phyloP scores from a whole-genome alignment of 1,140 invertebrate genomes.

The Anastatus disparis region DNA sequence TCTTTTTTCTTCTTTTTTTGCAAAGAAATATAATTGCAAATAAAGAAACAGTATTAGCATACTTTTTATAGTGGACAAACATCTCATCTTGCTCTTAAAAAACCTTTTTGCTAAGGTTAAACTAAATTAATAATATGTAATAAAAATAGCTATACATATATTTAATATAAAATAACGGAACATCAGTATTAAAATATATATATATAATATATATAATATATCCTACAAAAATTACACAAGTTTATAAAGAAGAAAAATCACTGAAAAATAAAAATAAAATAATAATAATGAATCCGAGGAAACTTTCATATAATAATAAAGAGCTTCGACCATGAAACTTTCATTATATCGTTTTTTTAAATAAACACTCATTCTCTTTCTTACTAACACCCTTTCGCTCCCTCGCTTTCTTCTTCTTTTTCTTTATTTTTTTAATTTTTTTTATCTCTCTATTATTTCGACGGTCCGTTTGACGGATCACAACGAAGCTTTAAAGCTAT shows the following conservation, averaged over 20 bases:
- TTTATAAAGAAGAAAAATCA: slow-evolving; percentile 24
- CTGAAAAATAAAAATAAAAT: slow-evolving; percentile 35
- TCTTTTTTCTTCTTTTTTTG: neutral
- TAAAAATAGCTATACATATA: slow-evolving; percentile 21
- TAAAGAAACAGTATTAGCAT: slow-evolving; percentile 8
- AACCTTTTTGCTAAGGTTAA: slow-evolving; percentile 6
- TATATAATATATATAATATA: neutral
- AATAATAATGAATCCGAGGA: too few relatives aligned
- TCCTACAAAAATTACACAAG: slow-evolving; percentile 2
- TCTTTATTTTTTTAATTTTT: neutral
- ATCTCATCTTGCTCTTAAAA: slow-evolving; percentile 27
- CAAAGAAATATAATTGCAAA: slow-evolving; percentile 17
- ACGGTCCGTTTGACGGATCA: slow-evolving; percentile 37
- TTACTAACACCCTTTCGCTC: neutral
- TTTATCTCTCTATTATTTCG: slow-evolving; percentile 1
- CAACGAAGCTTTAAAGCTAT: slow-evolving; percentile 41
- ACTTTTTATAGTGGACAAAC: slow-evolving; percentile 8
- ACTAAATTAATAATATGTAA: slow-evolving; percentile 19
- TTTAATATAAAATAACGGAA: slow-evolving; percentile 37
- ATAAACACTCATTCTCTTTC: neutral
- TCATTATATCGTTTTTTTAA: slow-evolving; percentile 28
- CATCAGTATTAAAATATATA: slow-evolving; percentile 32
- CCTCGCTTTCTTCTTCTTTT: neutral
- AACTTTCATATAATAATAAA: slow-evolving; percentile 19
- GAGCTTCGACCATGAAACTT: slow-evolving; percentile 36